Conservation (phyloP, 2,888 invertebrate genomes). For the Melipona bicolor region DNA sequence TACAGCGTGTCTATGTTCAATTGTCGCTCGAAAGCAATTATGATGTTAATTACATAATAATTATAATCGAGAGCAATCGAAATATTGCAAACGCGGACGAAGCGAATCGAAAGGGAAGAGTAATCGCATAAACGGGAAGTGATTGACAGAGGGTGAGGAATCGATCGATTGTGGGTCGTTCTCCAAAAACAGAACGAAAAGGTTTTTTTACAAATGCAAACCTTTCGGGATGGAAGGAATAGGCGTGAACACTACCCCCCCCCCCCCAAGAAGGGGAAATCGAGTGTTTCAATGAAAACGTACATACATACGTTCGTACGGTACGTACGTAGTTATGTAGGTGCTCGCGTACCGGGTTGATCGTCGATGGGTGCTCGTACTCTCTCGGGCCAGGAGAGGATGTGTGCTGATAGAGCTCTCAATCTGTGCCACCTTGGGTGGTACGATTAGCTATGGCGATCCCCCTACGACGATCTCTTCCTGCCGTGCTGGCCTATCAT, state of each 20-base stretch:
- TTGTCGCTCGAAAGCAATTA: neutral
- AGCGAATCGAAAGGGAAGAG: neutral
- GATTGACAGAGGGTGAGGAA: neutral
- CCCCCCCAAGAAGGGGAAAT: neutral
- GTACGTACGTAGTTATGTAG: neutral
- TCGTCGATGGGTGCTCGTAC: slow-evolving; percentile 38
- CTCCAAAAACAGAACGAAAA: neutral
- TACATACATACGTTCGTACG: neutral
- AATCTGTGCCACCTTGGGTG: slow-evolving; percentile 84
- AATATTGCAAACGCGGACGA: neutral
- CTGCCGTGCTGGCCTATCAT: slow-evolving; percentile 80
- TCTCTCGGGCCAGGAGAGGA: slow-evolving; percentile 75
- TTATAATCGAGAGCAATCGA: no score
- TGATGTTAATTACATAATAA: no score
- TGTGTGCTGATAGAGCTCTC: slow-evolving; percentile 82
- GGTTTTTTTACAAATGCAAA: no score
- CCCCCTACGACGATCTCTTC: slow-evolving; percentile 82
- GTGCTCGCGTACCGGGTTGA: slow-evolving; percentile 37
- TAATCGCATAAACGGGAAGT: neutral
- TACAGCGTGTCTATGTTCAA: neutral
- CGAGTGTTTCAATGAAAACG: neutral
- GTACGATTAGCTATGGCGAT: slow-evolving; percentile 82
- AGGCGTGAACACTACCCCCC: neutral
- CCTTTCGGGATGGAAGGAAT: neutral
- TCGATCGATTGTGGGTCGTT: neutral